Evolutionary conservation across 2,797 vertebrate species (phyloP), one percentile per base, ranked within the genome.

Genomic region (Rhynchotus rufescens): DNA sequence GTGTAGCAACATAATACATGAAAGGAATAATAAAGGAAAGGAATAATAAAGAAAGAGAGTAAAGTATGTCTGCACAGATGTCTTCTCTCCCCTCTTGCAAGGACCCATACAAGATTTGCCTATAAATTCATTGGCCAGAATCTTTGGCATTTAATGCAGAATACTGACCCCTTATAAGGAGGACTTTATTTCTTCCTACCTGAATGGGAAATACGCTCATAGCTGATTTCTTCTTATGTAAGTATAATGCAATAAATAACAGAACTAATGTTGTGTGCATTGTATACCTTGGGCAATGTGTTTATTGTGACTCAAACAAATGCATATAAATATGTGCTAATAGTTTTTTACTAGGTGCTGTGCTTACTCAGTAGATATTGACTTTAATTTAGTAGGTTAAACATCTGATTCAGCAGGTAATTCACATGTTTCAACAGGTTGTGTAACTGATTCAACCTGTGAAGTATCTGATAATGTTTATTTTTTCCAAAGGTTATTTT

Each of bases 381-480:
- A 49, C 82, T 90, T 73, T 90, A 94, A 88, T 93, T 94, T 84
- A 85, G 67, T 51, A 93, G 91, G 84, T 75, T 54, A 90, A 91
- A 72, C 83, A 84, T 68, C 88, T 96, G 91, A 96, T 88, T 97
- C 95, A 97, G 91, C 89, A 95, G 74, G 91, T 96, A 97, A 92
- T 89, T 76, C 90, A 52, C 62, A 54, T 94, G 94, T 92, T 97
- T 92, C 95, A 96, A 95, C 95, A 97, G 89, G 91, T 65, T 86
- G 61, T 5, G 13, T 76, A 72, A 87, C 72, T 87, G 83, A 95
- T 80, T 95, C 64, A 79, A 49, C 45, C 73, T 81, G 57, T 90
- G 88, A 93, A 86, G 34, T 92, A 73, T 61, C 44, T 36, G 67
- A 28, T 76, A 85, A 49, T 96, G 87, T 97, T 96, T 97, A 76